Evolutionary conservation across 2,888 invertebrate genomes (phyloP).

Genomic region (Rhingia rostrata): DNA sequence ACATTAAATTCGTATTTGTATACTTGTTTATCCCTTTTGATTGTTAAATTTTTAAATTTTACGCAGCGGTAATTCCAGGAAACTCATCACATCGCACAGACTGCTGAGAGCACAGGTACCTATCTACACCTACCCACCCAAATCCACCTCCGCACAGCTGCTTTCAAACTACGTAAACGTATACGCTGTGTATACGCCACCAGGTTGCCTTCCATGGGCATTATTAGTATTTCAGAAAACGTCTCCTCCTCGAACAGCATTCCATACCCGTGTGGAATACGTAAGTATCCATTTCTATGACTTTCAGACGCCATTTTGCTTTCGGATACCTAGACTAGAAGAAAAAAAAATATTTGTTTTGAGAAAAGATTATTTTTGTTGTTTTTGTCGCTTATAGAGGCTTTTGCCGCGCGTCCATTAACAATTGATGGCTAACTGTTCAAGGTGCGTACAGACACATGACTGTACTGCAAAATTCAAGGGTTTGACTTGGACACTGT

Average conservation of each 20-base stretch:
- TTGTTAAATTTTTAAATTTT: constrained; percentile 65
- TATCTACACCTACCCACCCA: constrained; percentile 45
- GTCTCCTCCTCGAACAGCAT: constrained; percentile 73
- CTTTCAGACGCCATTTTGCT: constrained; percentile 70
- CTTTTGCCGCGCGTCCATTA: constrained; percentile 58
- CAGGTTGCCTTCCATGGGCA: constrained; percentile 67
- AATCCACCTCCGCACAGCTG: constrained; percentile 67
- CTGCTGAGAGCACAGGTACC: constrained; percentile 38
- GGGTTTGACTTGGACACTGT: background rate
- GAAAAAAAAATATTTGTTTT: constrained; percentile 65
- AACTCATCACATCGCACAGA: constrained; percentile 58
- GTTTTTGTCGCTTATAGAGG: constrained; percentile 43
- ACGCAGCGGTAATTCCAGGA: constrained; percentile 66
- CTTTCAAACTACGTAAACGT: constrained; percentile 40
- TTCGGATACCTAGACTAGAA: constrained; percentile 56
- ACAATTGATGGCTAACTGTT: constrained; percentile 73
- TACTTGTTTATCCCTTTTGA: constrained; percentile 46
- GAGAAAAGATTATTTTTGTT: constrained; percentile 63
- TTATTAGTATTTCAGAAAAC: constrained; percentile 72
- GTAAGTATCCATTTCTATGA: constrained; percentile 68
- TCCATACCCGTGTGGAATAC: constrained; percentile 71
- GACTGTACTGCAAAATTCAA: constrained; percentile 63
- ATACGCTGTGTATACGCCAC: constrained; percentile 27
- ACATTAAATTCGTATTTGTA: background rate
- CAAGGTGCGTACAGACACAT: constrained; percentile 70